Evolutionary conservation across 2,888 invertebrate genomes (phyloP).

Genomic region (Phragmatobia fuliginosa): DNA sequence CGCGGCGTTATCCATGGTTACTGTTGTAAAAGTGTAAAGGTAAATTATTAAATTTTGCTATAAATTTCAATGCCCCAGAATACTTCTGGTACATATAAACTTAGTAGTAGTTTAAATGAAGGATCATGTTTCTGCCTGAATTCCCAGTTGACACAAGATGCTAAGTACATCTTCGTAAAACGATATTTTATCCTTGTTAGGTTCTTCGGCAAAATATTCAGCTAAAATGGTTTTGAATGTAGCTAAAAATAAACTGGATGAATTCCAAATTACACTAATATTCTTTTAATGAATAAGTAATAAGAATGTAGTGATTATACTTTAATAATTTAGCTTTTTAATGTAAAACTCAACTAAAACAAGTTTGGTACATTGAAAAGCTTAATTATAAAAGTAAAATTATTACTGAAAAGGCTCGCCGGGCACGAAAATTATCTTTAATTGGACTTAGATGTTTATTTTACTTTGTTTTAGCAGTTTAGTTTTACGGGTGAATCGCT

Average conservation of each 20-base stretch:
- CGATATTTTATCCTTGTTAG: background rate
- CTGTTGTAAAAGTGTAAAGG: no score
- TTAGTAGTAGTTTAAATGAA: background rate
- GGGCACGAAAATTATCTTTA: no score
- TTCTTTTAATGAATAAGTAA: background rate
- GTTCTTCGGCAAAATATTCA: background rate
- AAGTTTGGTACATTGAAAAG: no score
- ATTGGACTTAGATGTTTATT: background rate
- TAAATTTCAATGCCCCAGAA: background rate
- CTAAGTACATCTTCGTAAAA: constrained; percentile 7
- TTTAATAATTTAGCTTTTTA: no score
- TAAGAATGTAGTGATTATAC: no score
- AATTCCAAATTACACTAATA: background rate
- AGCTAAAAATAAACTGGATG: constrained; percentile 12
- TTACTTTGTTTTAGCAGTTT: background rate
- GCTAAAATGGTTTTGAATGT: background rate
- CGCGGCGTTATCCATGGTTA: no score
- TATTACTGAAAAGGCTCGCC: background rate
- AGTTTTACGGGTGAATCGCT: no score
- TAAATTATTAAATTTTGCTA: no score
- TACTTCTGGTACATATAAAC: background rate
- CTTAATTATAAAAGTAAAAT: no score
- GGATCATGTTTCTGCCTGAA: background rate
- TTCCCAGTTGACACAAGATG: background rate
- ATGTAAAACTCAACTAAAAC: no score